Evolutionary conservation across 2,888 invertebrate genomes (phyloP).

Genomic region (Nudaria mundana): DNA sequence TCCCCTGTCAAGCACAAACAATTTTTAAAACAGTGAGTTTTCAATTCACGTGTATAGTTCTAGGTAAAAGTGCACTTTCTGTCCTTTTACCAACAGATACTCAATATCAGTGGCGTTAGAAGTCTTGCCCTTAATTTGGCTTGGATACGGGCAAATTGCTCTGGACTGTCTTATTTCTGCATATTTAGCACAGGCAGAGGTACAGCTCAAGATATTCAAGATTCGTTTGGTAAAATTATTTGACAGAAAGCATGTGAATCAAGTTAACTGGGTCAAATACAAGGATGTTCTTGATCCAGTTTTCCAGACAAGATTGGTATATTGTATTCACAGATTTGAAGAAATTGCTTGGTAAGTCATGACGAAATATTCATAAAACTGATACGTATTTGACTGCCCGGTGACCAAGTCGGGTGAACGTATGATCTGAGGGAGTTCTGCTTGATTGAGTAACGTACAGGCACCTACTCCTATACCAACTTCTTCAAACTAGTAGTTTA

Average conservation of each 20-base stretch:
- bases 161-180: conserved; percentile 39
- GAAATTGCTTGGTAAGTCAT: conserved; percentile 38
- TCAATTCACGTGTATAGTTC: background rate
- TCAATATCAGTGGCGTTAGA: conserved; percentile 31
- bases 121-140: conserved; percentile 31
- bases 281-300: conserved; percentile 29
- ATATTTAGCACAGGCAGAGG: conserved; percentile 43
- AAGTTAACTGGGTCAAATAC: conserved; percentile 15
- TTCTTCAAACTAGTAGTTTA: too few relatives aligned
- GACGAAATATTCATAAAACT: too few relatives aligned
- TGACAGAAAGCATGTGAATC: conserved; percentile 9
- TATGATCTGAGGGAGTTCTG: too few relatives aligned
- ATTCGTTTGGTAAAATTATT: conserved; percentile 38
- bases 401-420: too few relatives aligned
- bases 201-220: conserved; percentile 47
- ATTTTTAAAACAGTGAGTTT: background rate
- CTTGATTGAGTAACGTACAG: too few relatives aligned
- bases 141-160: conserved; percentile 39
- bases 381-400: too few relatives aligned
- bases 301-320: conserved; percentile 30
- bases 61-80: background rate
- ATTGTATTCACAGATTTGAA: conserved; percentile 40
- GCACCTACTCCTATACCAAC: too few relatives aligned
- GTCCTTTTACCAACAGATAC: conserved; percentile 34
- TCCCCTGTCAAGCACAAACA: too few relatives aligned